Evolutionary conservation across 2,888 invertebrate genomes (phyloP), one percentile per base, ranked within the genome.

Genomic region (Scaptodrosophila latifasciaeformis): DNA sequence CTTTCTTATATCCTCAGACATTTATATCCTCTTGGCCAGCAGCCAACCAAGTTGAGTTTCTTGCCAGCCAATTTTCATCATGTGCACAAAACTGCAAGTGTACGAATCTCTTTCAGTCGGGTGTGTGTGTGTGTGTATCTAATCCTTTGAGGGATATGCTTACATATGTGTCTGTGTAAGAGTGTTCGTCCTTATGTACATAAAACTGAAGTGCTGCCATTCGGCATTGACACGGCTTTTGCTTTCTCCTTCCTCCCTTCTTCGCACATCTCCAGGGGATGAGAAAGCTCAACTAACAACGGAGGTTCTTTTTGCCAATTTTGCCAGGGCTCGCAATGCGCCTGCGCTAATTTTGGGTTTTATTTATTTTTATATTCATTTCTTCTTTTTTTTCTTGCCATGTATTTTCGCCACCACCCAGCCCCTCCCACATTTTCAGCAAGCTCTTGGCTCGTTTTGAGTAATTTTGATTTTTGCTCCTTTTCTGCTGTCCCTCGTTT

Each of bases 271-370:
- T 24, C 24, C 37, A 17, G 39, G 13, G 18, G 40, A 17, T 19
- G 40, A 6, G n/a, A 19, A 7, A 40, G 5, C 21, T 42, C 21
- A 2, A 21, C 10, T 42, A 27, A n/a, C 27, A 43, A 17, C 34
- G 15, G 34, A 17, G 2, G 37, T 17, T 10, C 6, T 37, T 37
- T n/a, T n/a, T n/a, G n/a, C n/a, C n/a, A n/a, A n/a, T n/a, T n/a
- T n/a, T n/a, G n/a, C n/a, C n/a, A n/a, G 37, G 37, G 17, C 3
- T 9, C 5, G 10, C 13, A 61, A 44, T 78, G 79, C 75, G 75
- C 75, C 72, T 76, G 75, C 75, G 75, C 62, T 60, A 61, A 54
- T 63, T 77, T 75, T 54, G 69, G 67, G 60, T 64, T 76, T 72
- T 47, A 55, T 55, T 57, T 58, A 50, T 55, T 29, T 29, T 44